Percentiles rank a stretch among this genome's conserved stretches.
Conservation (phyloP, 1,140 invertebrate species). For the Listronotus oregonensis region DNA sequence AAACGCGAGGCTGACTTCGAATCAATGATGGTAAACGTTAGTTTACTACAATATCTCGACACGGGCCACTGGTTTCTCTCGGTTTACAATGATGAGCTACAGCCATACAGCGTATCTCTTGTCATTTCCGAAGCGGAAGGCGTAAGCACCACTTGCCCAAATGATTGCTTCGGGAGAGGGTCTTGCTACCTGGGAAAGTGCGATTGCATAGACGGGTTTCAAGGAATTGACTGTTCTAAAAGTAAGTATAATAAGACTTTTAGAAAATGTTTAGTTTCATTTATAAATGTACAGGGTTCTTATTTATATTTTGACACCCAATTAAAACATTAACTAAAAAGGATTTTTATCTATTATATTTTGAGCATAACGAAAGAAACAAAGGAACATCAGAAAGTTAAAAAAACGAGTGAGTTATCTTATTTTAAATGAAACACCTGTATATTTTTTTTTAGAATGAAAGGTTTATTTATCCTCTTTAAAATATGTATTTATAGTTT, state of each 20-base stretch:
- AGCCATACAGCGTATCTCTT: constrained; percentile 79
- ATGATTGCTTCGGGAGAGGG: constrained; percentile 93
- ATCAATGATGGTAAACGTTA: constrained; percentile 80
- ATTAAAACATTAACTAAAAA: too few relatives aligned
- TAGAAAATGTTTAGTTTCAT: not conserved
- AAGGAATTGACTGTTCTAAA: constrained; percentile 89
- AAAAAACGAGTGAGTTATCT: too few relatives aligned
- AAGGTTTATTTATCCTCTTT: too few relatives aligned
- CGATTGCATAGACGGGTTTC: constrained; percentile 93
- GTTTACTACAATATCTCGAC: constrained; percentile 85
- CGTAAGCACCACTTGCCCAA: constrained; percentile 86
- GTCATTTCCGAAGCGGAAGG: constrained; percentile 83
- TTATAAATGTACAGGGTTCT: not conserved
- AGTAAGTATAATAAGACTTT: constrained; percentile 65
- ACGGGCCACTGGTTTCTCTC: constrained; percentile 94
- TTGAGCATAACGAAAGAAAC: too few relatives aligned
- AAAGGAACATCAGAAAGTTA: too few relatives aligned
- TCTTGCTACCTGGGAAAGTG: constrained; percentile 94
- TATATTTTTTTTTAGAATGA: too few relatives aligned
- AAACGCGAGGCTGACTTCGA: constrained; percentile 64
- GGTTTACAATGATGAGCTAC: constrained; percentile 92
- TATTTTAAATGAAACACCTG: too few relatives aligned
- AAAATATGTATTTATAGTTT: too few relatives aligned
- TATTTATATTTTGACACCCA: too few relatives aligned
- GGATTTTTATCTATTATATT: too few relatives aligned